Base-by-base conservation (phyloP, 2,888 invertebrate species). In the Griposia aprilina region DNA sequence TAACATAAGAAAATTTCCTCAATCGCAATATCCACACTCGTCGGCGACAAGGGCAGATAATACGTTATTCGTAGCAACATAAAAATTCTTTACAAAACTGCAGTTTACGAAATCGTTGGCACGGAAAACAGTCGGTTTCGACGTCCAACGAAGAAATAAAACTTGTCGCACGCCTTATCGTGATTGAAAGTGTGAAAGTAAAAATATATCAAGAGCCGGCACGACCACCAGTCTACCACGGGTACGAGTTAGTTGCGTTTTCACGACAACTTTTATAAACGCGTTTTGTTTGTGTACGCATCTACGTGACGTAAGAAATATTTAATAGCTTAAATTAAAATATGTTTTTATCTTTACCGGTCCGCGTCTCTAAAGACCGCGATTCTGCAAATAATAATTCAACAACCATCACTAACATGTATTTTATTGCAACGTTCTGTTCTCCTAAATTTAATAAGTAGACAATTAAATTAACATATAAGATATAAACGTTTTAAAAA, bases 141-240 rank as follows among this genome's bases (percentile, higher is more conserved):
- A 78, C 77, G 80, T 65, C 81, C 75, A 83, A 79, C 86, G 73
- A 76, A 87, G 81, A 89, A 90, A 89, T 88, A 90, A 90, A 88
- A 89, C 89, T 85, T 87, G 87, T 88, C 89, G 78, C 81, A 82
- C 82, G 82, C 74, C 77, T 83, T 86, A 89, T 88, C 89, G 83
- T 90, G 90, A 90, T 91, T 89, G 89, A 90, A 90, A 89, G 86
- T 89, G 93, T 91, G 92, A 93, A 93, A 93, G 93, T 92, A 86
- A 90, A 92, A 91, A 90, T 87, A 79, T 81, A 85, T 60, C 71
- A 84, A 80, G 78, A 82, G 80, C 48, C 78, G 45, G 81, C 79
- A 86, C 76, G 76, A 83, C 78, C 78, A 69, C 78, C 59, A 62
- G 62, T 77, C 77, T 68, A 63, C 70, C 74, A 76, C 76, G 67